Conservation (phyloP, 2,888 invertebrate genomes). For the Artemia sp. region DNA sequence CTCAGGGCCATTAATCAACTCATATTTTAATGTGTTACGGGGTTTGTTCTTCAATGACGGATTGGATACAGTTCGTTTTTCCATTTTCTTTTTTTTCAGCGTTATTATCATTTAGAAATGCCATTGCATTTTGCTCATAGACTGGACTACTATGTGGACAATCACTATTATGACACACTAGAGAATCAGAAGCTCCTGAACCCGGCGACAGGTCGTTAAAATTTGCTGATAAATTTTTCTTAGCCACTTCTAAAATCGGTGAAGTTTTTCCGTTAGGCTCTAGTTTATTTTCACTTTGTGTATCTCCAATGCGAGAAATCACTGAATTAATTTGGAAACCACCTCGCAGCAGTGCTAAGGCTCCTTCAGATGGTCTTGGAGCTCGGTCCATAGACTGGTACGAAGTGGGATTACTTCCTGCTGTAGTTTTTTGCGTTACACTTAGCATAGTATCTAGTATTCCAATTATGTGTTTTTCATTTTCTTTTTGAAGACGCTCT, state of each 20-base stretch:
- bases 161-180: not conserved
- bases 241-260: not conserved
- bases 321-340: not conserved
- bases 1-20: too few species aligned
- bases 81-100: too few species aligned
- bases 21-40: too few species aligned
- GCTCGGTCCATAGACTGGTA: not conserved
- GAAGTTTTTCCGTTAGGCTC: not conserved
- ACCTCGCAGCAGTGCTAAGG: not conserved
- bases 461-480: not conserved
- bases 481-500: slow-evolving; percentile 9
- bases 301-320: not conserved
- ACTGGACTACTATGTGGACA: not conserved
- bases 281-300: not conserved
- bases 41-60: too few species aligned
- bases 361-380: slow-evolving; percentile 10
- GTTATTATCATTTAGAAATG: not conserved
- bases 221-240: not conserved
- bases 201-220: not conserved
- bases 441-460: not conserved
- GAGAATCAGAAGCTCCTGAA: not conserved
- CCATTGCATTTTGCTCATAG: not conserved
- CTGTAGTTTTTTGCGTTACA: not conserved
- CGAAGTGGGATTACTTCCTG: not conserved
- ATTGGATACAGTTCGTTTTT: too few species aligned